These are phyloP conservation scores for Lagopus leucura DNA, from an alignment of 2,113 vertebrate genomes.

Conservation along the genomic window DNA sequence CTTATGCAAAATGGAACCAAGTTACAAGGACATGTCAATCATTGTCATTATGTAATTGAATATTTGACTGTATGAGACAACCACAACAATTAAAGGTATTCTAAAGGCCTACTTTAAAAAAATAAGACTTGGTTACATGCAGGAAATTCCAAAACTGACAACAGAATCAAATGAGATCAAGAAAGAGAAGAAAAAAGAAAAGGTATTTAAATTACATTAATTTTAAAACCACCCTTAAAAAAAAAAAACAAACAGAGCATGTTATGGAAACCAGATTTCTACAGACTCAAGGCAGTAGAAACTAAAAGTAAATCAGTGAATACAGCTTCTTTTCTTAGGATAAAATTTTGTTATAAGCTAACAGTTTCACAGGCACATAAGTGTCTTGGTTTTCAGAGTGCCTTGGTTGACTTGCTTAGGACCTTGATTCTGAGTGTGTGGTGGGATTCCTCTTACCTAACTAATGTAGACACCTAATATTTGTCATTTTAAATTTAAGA, in stretches of 20 bases:
- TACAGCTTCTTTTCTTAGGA: background rate
- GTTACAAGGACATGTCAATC: background rate
- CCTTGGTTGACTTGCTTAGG: background rate
- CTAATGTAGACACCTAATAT: background rate
- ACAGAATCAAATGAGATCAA: background rate
- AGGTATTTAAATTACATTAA: constrained; percentile 14
- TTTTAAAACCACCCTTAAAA: constrained; percentile 27
- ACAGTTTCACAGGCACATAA: background rate
- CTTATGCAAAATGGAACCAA: background rate
- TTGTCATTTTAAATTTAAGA: background rate
- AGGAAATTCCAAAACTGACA: background rate
- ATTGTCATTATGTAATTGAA: constrained; percentile 1
- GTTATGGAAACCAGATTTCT: constrained; percentile 34
- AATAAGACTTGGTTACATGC: background rate
- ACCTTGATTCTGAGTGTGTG: background rate
- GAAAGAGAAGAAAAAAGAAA: background rate
- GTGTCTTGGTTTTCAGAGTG: background rate
- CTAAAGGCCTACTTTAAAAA: background rate
- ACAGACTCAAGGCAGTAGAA: background rate
- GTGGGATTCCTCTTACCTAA: background rate
- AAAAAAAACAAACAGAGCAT: background rate
- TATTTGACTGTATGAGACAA: constrained; percentile 4
- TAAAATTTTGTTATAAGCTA: background rate
- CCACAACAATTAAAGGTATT: background rate
- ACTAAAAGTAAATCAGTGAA: background rate